Evolutionary conservation across 2,888 invertebrate genomes (phyloP).

Genomic region (Trissolcus japonicus): DNA sequence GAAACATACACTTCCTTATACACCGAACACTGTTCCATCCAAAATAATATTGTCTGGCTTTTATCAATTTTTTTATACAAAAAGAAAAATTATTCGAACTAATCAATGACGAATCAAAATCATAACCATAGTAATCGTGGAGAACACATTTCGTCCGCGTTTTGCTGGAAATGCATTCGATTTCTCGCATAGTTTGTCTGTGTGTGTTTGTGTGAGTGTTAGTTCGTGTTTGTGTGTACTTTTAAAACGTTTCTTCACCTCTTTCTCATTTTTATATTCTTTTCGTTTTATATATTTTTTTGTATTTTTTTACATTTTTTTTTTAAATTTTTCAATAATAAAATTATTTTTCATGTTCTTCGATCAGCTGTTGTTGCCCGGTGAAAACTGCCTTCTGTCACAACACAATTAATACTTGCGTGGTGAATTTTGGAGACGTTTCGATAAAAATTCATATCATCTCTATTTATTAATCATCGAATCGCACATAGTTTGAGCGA

Average conservation of each 20-base stretch:
- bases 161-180: constrained; percentile 50
- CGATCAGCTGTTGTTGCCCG: constrained; percentile 82
- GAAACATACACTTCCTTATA: constrained; percentile 54
- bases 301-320: constrained; percentile 77
- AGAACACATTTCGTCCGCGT: constrained; percentile 46
- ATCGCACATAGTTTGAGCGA: constrained; percentile 63
- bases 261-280: constrained; percentile 68
- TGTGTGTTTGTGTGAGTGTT: constrained; percentile 15
- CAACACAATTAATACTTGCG: constrained; percentile 76
- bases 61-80: background rate
- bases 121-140: constrained; percentile 46
- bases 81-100: constrained; percentile 11
- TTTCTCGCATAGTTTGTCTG: constrained; percentile 51
- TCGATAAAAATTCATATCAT: constrained; percentile 62
- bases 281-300: constrained; percentile 74
- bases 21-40: constrained; percentile 48
- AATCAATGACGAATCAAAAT: constrained; percentile 28
- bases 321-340: constrained; percentile 76
- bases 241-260: constrained; percentile 61
- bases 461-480: constrained; percentile 53
- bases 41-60: background rate
- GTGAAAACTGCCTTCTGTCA: constrained; percentile 84
- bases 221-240: constrained; percentile 59
- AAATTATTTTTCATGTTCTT: constrained; percentile 79
- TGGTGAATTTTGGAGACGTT: constrained; percentile 68